Evolutionary conservation across 2,888 invertebrate genomes (phyloP), one percentile per base, ranked within the genome.

Genomic region (Euplexia lucipara): DNA sequence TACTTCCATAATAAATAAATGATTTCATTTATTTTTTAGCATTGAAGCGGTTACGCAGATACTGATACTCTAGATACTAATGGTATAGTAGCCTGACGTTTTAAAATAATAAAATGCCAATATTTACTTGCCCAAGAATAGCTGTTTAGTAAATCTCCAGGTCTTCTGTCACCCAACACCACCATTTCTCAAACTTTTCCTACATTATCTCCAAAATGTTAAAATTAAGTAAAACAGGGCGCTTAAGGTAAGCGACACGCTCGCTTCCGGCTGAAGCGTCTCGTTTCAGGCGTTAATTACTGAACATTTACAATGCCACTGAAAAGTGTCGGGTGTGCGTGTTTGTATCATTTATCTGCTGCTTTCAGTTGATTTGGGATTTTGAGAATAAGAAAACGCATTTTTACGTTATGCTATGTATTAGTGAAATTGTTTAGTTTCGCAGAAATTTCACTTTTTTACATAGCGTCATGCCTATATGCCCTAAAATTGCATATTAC

Each of bases 211-310:
- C 39, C 8, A 9, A 53, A 72, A 70, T 22, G 59, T 64, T 72
- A 22, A 49, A 54, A 51, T 74, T 65, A 65, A 78, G 53, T 72
- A 45, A 78, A 81, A 70, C 79, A 70, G 66, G 58, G 48, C 57
- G 65, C 56, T 79, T 75, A 47, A 70, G 67, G 82, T 81, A 70
- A 71, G 61, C 61, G 75, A 70, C 70, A 53, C 73, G 34, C 54
- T 34, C 53, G 62, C 54, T 71, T 70, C 81, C 79, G 71, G 58
- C 52, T 30, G 37, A 45, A 48, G 79, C 51, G 44, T 79, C 63
- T 14, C 49, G 64, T 79, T 70, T 66, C 65, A 64, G 35, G 72
- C 70, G 70, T 70, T 79, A 75, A 81, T 79, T 79, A 79, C 75
- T 45, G 64, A 67, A 67, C 65, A 58, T 65, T 67, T 48, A 56